phyloP scores from a whole-genome alignment of 2,113 vertebrate genomes.

The Ochotona curzoniae region DNA sequence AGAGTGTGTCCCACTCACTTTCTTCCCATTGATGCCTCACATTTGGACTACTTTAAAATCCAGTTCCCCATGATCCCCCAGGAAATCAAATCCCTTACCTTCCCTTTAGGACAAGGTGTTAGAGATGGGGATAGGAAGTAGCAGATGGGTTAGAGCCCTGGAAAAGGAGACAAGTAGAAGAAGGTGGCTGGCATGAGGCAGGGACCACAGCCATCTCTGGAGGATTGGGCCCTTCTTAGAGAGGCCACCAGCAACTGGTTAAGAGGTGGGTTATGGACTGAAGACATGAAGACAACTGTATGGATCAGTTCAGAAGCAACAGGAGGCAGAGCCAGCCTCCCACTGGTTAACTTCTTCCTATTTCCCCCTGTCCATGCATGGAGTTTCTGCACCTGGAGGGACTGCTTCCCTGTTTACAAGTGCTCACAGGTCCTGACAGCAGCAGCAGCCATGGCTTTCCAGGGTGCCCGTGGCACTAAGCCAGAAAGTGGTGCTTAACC shows the following conservation, averaged over 20 bases:
- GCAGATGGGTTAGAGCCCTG: background rate
- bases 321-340: background rate
- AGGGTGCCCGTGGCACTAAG: background rate
- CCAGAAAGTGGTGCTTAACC: background rate
- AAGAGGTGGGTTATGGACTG: background rate
- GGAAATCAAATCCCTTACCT: background rate
- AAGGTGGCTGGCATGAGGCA: rapidly evolving
- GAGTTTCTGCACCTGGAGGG: rapidly evolving
- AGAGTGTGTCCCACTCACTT: too few relatives aligned
- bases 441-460: background rate
- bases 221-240: background rate
- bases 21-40: too few relatives aligned
- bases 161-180: background rate
- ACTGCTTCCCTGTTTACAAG: background rate
- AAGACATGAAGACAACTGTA: background rate
- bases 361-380: too few relatives aligned
- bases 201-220: background rate
- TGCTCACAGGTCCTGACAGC: too few relatives aligned
- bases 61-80: background rate
- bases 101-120: background rate
- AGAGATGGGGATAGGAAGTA: background rate
- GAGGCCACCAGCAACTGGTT: background rate
- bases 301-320: rapidly evolving
- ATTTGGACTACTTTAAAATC: background rate
- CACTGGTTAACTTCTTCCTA: rapidly evolving